Conservation (phyloP, 2,113 vertebrate genomes). For the Peromyscus polionotus region DNA sequence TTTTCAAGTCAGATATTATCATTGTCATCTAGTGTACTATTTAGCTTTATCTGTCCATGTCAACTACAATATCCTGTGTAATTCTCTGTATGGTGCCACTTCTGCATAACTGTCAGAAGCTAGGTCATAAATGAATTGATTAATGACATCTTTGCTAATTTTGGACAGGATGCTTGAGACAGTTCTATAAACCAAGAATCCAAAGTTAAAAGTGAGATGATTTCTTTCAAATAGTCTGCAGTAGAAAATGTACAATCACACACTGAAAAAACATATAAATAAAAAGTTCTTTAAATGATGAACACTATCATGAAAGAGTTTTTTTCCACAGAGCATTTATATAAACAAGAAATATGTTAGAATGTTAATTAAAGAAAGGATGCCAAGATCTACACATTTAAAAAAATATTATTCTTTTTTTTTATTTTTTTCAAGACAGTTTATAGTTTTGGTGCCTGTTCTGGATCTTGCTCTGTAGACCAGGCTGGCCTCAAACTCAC, state of each 20-base stretch:
- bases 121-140: background rate
- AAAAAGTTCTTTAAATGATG: background rate
- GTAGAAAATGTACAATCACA: background rate
- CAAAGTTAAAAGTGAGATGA: background rate
- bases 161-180: background rate
- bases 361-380: background rate
- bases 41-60: background rate
- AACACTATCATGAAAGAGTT: background rate
- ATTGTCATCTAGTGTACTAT: background rate
- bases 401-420: no score
- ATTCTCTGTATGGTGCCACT: background rate
- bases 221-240: background rate
- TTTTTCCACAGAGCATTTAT: background rate
- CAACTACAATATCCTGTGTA: background rate
- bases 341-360: background rate
- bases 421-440: no score
- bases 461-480: no score
- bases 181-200: background rate
- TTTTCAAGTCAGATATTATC: background rate
- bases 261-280: background rate
- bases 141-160: background rate
- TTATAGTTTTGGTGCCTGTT: no score
- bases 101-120: conserved; percentile 16
- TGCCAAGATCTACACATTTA: background rate
- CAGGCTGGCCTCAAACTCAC: no score